These are phyloP conservation scores for Rhogogaster chlorosoma DNA, from an alignment of 2,888 invertebrate species.

Conservation along the genomic window DNA sequence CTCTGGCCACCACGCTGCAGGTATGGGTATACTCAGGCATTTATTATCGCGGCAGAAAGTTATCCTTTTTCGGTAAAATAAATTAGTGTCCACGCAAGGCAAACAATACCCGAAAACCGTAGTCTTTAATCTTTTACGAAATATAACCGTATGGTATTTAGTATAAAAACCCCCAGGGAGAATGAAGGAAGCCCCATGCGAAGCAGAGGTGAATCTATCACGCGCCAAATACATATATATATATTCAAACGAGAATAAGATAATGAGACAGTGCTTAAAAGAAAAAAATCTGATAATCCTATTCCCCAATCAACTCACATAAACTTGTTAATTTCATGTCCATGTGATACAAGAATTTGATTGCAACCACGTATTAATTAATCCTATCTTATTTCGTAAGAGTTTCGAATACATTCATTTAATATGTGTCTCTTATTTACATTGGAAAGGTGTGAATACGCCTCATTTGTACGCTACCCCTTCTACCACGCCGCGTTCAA, in stretches of 20 bases:
- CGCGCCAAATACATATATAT: too few species aligned
- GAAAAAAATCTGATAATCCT: neutral
- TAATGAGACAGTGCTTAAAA: neutral
- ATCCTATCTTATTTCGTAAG: neutral
- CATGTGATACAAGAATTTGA: neutral
- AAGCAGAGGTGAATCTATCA: neutral
- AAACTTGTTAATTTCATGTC: neutral
- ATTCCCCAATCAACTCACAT: neutral
- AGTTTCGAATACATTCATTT: neutral
- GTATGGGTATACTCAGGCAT: slow-evolving; percentile 18
- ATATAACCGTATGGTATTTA: neutral
- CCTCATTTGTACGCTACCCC: slow-evolving; percentile 52
- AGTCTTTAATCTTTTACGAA: slow-evolving; percentile 16
- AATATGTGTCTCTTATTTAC: slow-evolving; percentile 42
- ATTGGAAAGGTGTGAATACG: slow-evolving; percentile 53
- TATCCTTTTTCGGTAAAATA: slow-evolving; percentile 39
- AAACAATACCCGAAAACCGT: slow-evolving; percentile 56
- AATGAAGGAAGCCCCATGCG: neutral
- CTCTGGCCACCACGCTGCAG: neutral
- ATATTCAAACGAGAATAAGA: neutral
- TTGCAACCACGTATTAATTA: neutral
- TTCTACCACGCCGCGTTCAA: neutral
- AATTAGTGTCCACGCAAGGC: slow-evolving; percentile 58
- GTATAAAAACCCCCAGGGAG: neutral
- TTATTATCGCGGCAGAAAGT: slow-evolving; percentile 41